Evolutionary conservation across 2,888 invertebrate species (phyloP), one percentile per base, ranked within the genome.

Genomic region (Thymelicus lineola): DNA sequence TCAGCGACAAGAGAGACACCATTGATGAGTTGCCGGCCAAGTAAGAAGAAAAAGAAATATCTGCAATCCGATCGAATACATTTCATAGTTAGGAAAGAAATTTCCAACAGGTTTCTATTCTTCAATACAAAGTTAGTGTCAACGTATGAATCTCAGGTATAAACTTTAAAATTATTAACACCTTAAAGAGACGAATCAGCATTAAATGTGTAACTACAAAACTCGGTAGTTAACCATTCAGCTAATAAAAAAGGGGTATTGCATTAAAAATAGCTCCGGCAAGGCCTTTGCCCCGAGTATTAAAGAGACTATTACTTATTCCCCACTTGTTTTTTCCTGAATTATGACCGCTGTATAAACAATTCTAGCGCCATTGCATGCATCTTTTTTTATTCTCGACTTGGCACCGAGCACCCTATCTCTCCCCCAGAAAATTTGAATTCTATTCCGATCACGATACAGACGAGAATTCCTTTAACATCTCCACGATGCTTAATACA

Each of bases 361-460:
- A 76, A 76, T 77, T 74, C 73, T 76, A 76, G 71, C 73, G 74
- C 74, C 73, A 74, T 71, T 67, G 71, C 71, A 74, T 66, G 73
- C 73, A 71, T 65, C 53, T 73, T 75, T 76, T 74, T 76, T 75
- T 71, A 68, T 72, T 72, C 70, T 71, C 71, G 48, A 66, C 73
- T 70, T 70, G 70, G 70, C 70, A 70, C 58, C 64, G 70, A 53
- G 53, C 59, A 53, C 64, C 64, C 59, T 60, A 35, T 60, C 38
- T 35, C n/a, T 35, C 0, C 35, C 7, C 12, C 10, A 2, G 15
- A 60, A 14, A 65, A 53, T 57, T 59, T 64, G 59, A 65, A 60
- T 48, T 60, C 48, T 70, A 70, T 64, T 15, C 4, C 53, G 10
- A 59, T 50, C 14, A 42, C 14, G 17, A 45, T 70, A 64, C 48